Base-by-base conservation (phyloP, 2,888 invertebrate genomes). In the Euphydryas editha region DNA sequence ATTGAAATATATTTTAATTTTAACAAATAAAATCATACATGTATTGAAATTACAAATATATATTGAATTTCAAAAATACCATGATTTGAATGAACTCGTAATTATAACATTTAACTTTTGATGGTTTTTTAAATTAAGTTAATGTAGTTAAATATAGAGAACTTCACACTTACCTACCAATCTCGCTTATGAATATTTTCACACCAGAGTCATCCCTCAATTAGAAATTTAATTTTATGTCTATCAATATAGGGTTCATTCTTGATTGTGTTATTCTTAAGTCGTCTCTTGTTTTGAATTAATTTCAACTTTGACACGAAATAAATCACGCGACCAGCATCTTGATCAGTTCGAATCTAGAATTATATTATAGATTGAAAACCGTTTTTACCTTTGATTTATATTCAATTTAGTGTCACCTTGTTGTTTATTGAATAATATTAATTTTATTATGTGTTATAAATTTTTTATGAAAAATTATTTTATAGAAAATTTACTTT, bases 301-400 rank as follows among this genome's bases (percentile, higher is more conserved):
- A 90, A 90, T 88, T 88, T 87, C 81, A 88, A 89, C 83, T 88
- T 87, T 85, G 85, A 86, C 83, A 81, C 78, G 79, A 85, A 87
- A 88, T 86, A 88, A 88, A 86, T 87, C 82, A 84, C 86, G 87
- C 75, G 82, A 73, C 72, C 76, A 79, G 87, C 88, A 88, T 89
- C 80, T 80, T 85, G 86, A 88, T 88, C 82, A 85, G 83, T 78
- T 72, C 68, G 79, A 78, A 78, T 78, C 78, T 78, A 78, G 75
- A 72, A 8, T 30, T 30, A 30, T 8, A 76, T 80, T 84, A 79
- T 78, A 76, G 81, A 82, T 82, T 80, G 78, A 81, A 80, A 81
- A 72, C 68, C 68, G 66, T 70, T 68, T 70, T 68, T 63, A 68
- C 62, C 60, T 70, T 63, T 70, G 65, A 70, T 70, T 70, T 70